Evolutionary conservation across 2,113 vertebrate genomes (phyloP).

Genomic region (Seriola rivoliana): DNA sequence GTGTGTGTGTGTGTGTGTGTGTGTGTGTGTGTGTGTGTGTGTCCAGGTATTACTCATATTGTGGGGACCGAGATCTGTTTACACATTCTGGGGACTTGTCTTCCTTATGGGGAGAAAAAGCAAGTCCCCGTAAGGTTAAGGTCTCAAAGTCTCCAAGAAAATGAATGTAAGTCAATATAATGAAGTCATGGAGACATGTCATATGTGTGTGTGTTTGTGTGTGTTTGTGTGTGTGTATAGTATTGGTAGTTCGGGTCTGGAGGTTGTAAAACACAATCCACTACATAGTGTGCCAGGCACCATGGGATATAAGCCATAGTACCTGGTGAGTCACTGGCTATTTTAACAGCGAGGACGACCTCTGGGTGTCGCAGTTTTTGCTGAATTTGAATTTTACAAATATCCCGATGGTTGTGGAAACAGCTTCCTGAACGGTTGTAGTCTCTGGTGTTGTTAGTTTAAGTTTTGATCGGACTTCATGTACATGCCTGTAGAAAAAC

Average conservation of each 20-base stretch:
- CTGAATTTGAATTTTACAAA: not conserved
- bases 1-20: constrained; percentile 9
- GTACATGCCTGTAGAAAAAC: not conserved
- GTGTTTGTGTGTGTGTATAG: not conserved
- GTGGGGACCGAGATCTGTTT: no score
- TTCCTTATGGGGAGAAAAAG: no score
- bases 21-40: not conserved
- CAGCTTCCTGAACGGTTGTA: not conserved
- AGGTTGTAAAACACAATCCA: not conserved
- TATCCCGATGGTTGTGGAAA: not conserved
- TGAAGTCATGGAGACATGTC: not conserved
- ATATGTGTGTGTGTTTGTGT: constrained; percentile 3
- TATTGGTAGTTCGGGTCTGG: constrained; percentile 5
- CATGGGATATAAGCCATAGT: constrained; percentile 8
- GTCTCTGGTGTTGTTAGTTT: not conserved
- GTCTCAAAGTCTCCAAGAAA: no score
- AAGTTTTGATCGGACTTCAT: not conserved
- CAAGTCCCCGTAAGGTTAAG: no score
- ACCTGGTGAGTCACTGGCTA: not conserved
- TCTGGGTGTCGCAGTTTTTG: not conserved
- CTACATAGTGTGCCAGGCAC: not conserved
- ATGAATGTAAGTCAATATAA: no score
- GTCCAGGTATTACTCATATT: no score
- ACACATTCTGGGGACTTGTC: no score
- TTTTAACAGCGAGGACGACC: not conserved